Percentiles rank a stretch among this genome's conserved stretches.
phyloP scores from a whole-genome alignment of 1,140 invertebrate genomes.

The Drosophila elegans region DNA sequence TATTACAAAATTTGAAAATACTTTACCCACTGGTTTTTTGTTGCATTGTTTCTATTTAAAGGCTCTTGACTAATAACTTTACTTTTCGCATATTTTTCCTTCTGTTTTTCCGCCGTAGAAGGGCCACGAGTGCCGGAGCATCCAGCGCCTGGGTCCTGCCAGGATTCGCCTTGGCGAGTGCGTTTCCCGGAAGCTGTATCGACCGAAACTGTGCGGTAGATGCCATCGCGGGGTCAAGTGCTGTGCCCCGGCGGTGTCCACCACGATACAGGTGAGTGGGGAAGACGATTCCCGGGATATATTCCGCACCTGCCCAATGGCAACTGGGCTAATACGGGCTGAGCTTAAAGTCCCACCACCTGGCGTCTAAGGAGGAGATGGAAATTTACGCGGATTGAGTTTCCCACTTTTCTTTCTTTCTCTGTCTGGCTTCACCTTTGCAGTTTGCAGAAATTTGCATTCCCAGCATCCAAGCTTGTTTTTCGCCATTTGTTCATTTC shows the following conservation, averaged over 20 bases:
- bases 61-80: background rate
- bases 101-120: slow-evolving; percentile 84
- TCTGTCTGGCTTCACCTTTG: slow-evolving; percentile 6
- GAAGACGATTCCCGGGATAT: background rate
- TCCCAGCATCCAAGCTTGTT: slow-evolving; percentile 17
- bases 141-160: slow-evolving; percentile 86
- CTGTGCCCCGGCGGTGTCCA: slow-evolving; percentile 87
- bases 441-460: slow-evolving; percentile 18
- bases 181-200: slow-evolving; percentile 87
- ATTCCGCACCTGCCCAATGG: slow-evolving; percentile 1
- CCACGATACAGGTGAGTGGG: slow-evolving; percentile 86
- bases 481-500: slow-evolving; percentile 43
- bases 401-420: slow-evolving; percentile 2
- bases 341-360: slow-evolving; percentile 10
- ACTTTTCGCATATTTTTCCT: background rate
- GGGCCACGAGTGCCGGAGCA: slow-evolving; percentile 88
- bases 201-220: slow-evolving; percentile 88
- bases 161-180: slow-evolving; percentile 88
- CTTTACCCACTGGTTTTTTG: too few relatives aligned
- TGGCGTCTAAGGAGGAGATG: slow-evolving; percentile 9
- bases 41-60: background rate
- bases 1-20: too few relatives aligned
- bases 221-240: slow-evolving; percentile 86
- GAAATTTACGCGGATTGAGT: slow-evolving; percentile 1
- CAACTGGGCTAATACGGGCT: slow-evolving; percentile 34